A percentile compares a stretch with the other conserved stretches of the same genome.
Conservation (phyloP, 1,140 invertebrate species). For the Pachyrhynchus sulphureomaculatus region DNA sequence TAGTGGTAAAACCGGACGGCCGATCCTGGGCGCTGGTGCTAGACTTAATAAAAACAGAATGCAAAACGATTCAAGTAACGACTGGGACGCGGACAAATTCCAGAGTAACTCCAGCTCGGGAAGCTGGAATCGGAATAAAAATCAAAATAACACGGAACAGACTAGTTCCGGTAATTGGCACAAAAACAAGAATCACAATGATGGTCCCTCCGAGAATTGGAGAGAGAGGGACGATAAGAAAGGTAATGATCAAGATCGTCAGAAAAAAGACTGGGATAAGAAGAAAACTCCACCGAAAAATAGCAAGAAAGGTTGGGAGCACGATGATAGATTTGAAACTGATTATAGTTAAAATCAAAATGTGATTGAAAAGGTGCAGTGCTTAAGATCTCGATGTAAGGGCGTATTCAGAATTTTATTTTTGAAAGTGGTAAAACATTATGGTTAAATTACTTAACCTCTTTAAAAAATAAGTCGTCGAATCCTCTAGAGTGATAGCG, state of each 20-base stretch:
- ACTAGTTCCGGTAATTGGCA: neutral
- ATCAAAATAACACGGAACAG: neutral
- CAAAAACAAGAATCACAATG: neutral
- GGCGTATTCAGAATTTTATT: too few relatives aligned
- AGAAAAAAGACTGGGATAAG: constrained; percentile 25
- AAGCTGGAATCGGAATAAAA: neutral
- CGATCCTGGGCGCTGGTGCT: constrained; percentile 41
- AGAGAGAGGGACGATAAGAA: constrained; percentile 29
- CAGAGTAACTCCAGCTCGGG: neutral
- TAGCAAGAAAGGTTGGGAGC: constrained; percentile 42
- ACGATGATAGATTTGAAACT: constrained; percentile 44
- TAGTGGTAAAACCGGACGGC: constrained; percentile 35
- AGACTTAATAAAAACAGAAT: constrained; percentile 28
- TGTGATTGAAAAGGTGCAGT: neutral
- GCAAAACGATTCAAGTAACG: neutral
- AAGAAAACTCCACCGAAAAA: constrained; percentile 27
- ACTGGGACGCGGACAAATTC: constrained; percentile 1
- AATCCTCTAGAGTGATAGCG: too few relatives aligned
- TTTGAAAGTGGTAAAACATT: too few relatives aligned
- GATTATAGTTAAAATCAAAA: constrained; percentile 43
- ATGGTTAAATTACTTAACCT: too few relatives aligned
- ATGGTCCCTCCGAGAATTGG: constrained; percentile 16
- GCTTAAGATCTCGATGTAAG: too few relatives aligned
- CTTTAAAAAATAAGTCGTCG: too few relatives aligned
- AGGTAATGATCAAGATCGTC: constrained; percentile 15